Percentiles rank a stretch among this genome's conserved stretches.
Conservation (phyloP, 2,888 invertebrate genomes). For the Apodemia duryi region DNA sequence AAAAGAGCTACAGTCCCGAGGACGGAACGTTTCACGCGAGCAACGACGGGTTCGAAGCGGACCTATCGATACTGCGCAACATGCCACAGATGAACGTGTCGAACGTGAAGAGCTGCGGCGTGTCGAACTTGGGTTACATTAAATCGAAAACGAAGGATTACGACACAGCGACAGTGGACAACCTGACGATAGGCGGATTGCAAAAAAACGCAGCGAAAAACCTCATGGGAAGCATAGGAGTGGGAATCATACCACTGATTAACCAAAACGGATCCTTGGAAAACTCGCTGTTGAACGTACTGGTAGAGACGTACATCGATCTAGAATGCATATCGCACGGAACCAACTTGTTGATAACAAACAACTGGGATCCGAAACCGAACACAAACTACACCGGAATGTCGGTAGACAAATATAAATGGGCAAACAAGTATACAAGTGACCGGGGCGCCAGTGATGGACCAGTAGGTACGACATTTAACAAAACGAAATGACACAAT, state of each 20-base stretch:
- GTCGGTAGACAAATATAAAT: conserved; percentile 3
- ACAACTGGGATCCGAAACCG: neutral
- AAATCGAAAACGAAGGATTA: conserved; percentile 7
- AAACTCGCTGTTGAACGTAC: conserved; percentile 5
- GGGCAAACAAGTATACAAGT: conserved; percentile 1
- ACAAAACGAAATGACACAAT: neutral
- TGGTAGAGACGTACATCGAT: conserved; percentile 5
- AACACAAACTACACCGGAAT: neutral
- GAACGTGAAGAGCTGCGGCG: neutral
- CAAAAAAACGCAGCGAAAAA: conserved; percentile 1
- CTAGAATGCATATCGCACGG: conserved; percentile 3
- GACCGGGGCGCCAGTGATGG: conserved; percentile 2
- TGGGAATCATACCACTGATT: conserved; percentile 1
- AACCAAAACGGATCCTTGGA: conserved; percentile 1
- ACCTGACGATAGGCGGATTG: neutral
- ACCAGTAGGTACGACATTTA: neutral
- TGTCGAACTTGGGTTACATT: neutral
- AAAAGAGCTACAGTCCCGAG: neutral
- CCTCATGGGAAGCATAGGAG: neutral
- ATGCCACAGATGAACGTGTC: neutral
- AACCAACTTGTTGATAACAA: conserved; percentile 2
- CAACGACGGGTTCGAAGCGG: conserved; percentile 1
- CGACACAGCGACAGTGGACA: conserved; percentile 12
- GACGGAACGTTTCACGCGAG: neutral
- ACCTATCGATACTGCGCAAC: neutral